phyloP scores from a whole-genome alignment of 2,113 vertebrate species.

The Columba janthina region DNA sequence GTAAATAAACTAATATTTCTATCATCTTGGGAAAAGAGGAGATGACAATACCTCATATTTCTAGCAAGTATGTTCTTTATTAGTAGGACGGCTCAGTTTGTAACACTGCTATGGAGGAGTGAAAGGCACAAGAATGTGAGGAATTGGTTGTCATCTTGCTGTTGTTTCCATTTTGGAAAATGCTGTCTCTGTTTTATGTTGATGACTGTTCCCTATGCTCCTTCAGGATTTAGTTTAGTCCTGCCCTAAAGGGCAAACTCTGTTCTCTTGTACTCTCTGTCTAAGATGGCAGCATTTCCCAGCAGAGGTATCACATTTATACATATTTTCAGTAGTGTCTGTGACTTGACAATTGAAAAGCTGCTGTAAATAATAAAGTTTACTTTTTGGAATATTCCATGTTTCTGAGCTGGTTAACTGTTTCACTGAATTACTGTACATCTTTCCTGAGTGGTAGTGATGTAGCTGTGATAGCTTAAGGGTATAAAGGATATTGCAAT shows the following conservation, averaged over 20 bases:
- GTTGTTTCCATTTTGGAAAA: not conserved
- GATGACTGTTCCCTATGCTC: not conserved
- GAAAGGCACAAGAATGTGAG: not conserved
- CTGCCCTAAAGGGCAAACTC: not conserved
- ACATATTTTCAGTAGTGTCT: not conserved
- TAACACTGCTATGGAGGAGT: not conserved
- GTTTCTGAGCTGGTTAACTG: not conserved
- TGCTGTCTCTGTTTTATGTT: not conserved
- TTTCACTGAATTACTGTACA: not conserved
- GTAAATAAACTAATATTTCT: not conserved
- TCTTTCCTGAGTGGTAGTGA: not conserved
- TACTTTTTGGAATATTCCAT: not conserved
- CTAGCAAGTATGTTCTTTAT: not conserved
- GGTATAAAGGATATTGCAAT: not conserved
- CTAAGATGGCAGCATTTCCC: not conserved
- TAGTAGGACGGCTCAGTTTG: not conserved
- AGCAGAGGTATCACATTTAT: not conserved
- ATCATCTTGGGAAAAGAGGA: not conserved
- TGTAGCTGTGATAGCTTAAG: not conserved
- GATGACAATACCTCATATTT: not conserved
- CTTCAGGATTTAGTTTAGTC: not conserved
- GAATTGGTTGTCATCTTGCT: not conserved
- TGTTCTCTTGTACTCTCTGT: not conserved
- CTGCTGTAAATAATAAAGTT: not conserved
- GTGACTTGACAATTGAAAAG: not conserved